Evolutionary conservation across 2,888 invertebrate genomes (phyloP).

Genomic region (Lampropteryx suffumata): DNA sequence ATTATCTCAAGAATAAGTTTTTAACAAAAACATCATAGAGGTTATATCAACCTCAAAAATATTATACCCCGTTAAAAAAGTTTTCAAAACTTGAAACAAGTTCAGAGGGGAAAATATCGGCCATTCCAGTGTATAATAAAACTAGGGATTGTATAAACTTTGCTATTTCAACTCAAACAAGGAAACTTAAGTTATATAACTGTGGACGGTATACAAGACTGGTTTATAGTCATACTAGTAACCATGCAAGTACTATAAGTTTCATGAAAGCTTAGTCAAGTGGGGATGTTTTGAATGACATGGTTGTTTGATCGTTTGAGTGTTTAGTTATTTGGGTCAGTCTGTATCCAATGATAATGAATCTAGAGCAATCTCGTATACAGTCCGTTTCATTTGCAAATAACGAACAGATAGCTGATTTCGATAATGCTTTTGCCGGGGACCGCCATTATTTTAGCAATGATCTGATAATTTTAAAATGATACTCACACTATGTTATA

Average conservation of each 20-base stretch:
- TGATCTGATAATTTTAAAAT: too few species aligned
- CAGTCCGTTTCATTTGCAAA: too few species aligned
- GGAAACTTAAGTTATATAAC: constrained; percentile 1
- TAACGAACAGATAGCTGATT: too few species aligned
- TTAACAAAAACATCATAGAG: constrained; percentile 2
- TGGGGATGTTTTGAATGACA: too few species aligned
- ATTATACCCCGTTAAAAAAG: constrained; percentile 1
- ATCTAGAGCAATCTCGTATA: too few species aligned
- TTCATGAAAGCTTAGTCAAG: background rate
- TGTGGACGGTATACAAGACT: too few species aligned
- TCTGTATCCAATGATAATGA: too few species aligned
- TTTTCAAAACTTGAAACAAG: background rate
- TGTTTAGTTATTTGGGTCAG: too few species aligned
- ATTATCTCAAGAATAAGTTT: constrained; percentile 3
- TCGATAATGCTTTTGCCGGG: too few species aligned
- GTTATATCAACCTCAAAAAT: background rate
- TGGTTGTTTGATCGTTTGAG: too few species aligned
- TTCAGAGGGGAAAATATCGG: constrained; percentile 15
- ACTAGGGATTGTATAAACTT: constrained; percentile 17
- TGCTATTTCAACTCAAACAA: background rate
- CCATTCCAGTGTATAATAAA: constrained; percentile 21
- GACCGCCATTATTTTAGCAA: too few species aligned
- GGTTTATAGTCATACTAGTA: background rate
- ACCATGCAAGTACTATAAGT: background rate
- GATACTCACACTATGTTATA: too few species aligned